These are phyloP conservation scores for Lophius americanus DNA, from an alignment of 2,797 vertebrate genomes.

Conservation along the genomic window DNA sequence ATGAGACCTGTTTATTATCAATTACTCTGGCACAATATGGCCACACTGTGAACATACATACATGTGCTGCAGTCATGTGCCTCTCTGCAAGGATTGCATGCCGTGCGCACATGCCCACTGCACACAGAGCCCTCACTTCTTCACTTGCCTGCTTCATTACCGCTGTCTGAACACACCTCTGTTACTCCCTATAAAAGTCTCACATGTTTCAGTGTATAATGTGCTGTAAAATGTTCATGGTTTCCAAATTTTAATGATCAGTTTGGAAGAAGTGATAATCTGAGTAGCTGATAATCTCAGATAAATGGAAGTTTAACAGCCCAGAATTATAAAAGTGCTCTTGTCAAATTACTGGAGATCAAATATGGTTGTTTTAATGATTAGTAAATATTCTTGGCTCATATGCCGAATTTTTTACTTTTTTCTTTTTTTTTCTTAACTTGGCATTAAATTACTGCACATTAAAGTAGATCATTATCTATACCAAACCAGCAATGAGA, in stretches of 20 bases:
- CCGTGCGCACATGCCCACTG: constrained; percentile 39
- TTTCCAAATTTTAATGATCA: constrained; percentile 10
- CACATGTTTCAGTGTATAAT: constrained; percentile 19
- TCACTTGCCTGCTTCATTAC: constrained; percentile 39
- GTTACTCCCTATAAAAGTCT: constrained; percentile 30
- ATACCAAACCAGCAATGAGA: neutral
- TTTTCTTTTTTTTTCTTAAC: neutral
- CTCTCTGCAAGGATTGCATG: constrained; percentile 41
- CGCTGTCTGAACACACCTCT: constrained; percentile 40
- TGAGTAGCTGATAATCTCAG: neutral
- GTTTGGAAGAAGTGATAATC: constrained; percentile 4
- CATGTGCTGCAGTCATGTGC: constrained; percentile 64
- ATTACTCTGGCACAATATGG: constrained; percentile 61
- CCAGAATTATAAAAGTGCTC: neutral
- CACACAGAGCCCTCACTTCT: constrained; percentile 52
- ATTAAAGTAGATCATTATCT: neutral
- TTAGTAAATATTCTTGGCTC: neutral
- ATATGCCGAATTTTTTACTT: neutral
- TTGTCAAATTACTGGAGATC: neutral
- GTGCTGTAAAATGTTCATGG: constrained; percentile 24
- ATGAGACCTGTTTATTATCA: constrained; percentile 77
- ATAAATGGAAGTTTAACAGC: neutral
- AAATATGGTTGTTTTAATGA: neutral
- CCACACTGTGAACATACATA: constrained; percentile 59
- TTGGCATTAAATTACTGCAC: neutral